Evolutionary conservation across 2,797 vertebrate genomes (phyloP), one percentile per base, ranked within the genome.

Genomic region (Brachyalestes nurse): DNA sequence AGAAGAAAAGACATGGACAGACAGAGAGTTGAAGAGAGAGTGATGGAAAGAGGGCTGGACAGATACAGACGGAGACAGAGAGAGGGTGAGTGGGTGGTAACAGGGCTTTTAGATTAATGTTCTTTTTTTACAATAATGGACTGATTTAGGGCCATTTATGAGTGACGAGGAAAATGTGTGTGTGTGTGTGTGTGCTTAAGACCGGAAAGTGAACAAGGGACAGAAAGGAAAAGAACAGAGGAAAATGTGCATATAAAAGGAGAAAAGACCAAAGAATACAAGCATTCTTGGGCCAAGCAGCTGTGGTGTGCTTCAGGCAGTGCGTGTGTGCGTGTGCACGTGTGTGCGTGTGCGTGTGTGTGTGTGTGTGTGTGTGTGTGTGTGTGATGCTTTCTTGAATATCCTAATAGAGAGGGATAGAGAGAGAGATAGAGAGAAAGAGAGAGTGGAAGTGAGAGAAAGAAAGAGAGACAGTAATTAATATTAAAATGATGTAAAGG

Each of bases 131-230:
- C 5, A 23, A 38, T 64, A 38, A 64, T 64, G 61, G 12, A 6
- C 61, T 64, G 61, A 64, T 64, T 64, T 14, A 17, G 61, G 61
- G 16, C 28, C 25, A 28, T 64, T 64, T 64, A 38, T 38, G 16
- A 28, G 61, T 53, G 28, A 76, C 71, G 51, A 78, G 74, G 61
- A 72, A 66, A 64, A 8, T 23, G 28, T 13, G 34, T 45, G 40
- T 16, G 23, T n/a, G 1, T 17, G 5, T 51, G 42, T 25, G 23
- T 9, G 6, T 2, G 12, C n/a, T n/a, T n/a, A 23, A n/a, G n/a
- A n/a, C n/a, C n/a, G n/a, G 9, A 7, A n/a, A 25, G 19, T 19
- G 28, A 72, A 42, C 40, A 42, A 42, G 40, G 4, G 53, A 58
- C 9, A 40, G 6, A 28, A 64, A 34, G 21, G 19, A 38, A 61